Evolutionary conservation across 1,140 invertebrate genomes (phyloP).

Genomic region (Oreohelix idahoensis): DNA sequence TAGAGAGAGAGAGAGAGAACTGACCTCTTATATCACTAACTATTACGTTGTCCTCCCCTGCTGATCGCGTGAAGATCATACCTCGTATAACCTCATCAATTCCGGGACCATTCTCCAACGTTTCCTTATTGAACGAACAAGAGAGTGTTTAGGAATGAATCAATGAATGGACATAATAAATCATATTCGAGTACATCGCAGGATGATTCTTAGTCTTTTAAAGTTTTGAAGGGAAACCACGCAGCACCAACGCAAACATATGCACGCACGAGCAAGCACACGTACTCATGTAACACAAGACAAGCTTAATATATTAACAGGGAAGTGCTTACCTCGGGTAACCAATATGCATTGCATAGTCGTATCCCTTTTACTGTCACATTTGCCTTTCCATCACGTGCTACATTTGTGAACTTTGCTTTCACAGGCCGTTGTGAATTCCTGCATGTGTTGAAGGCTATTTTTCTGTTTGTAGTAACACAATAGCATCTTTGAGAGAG

Average conservation of each 20-base stretch:
- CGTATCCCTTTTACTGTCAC: slow-evolving; percentile 71
- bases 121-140: slow-evolving; percentile 29
- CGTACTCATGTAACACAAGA: no score
- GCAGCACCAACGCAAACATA: no score
- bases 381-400: not conserved
- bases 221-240: no score
- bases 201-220: no score
- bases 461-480: not conserved
- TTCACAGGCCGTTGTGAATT: not conserved
- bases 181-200: no score
- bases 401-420: not conserved
- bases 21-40: slow-evolving; percentile 91
- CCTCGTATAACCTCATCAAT: slow-evolving; percentile 92
- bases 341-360: slow-evolving; percentile 98
- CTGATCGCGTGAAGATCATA: slow-evolving; percentile 93
- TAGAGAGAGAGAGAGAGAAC: no score
- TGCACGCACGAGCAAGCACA: no score
- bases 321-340: slow-evolving; percentile 86
- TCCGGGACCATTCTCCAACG: slow-evolving; percentile 44
- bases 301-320: no score
- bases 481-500: no score
- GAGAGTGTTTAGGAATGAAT: not conserved
- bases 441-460: not conserved
- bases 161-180: no score
- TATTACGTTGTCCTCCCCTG: slow-evolving; percentile 93